Evolutionary conservation across 1,140 invertebrate genomes (phyloP), one percentile per base, ranked within the genome.

Genomic region (Venturia canescens): DNA sequence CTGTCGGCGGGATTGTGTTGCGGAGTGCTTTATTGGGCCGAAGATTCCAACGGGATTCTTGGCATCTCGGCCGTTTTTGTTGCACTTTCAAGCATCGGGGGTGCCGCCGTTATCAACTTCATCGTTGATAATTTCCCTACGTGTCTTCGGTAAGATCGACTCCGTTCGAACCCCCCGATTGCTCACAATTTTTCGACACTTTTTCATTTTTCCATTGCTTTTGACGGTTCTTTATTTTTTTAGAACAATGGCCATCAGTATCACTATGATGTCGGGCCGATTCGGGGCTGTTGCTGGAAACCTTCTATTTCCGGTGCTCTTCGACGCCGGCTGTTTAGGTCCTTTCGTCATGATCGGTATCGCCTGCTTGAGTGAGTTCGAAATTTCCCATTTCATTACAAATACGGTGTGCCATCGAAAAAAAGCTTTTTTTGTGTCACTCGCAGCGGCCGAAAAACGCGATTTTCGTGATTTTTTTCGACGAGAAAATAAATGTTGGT

Each of bases 231-330:
- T 57, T 80, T 34, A n/a, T 67, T 57, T 84, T 80, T 71, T 66
- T 34, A 92, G 92, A 84, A 90, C 92, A 23, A 92, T 92, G 91
- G 90, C 91, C 6, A 87, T 92, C 27, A 88, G 89, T 38, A 77
- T 89, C 21, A 88, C 89, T 0, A 89, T 92, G 87, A 91, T 90
- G 83, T 79, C 89, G 0, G 91, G 91, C 21, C 87, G 91, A 78
- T 77, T 91, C 21, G 91, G 91, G 16, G 90, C 90, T 3, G 86
- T 92, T 11, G 67, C 88, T 16, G 91, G 91, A n/a, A 92, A 92
- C 85, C 74, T 92, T 48, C 21, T 92, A 0, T 92, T 92, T 63
- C 91, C 92, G 6, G 75, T 91, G 71, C 78, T 92, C 34, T 88
- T 92, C 66, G 82, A 85, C 31, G 27, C 90, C 6, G 87, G 87